Evolutionary conservation across 2,797 vertebrate species (phyloP).

Genomic region (Trematomus bernacchii): DNA sequence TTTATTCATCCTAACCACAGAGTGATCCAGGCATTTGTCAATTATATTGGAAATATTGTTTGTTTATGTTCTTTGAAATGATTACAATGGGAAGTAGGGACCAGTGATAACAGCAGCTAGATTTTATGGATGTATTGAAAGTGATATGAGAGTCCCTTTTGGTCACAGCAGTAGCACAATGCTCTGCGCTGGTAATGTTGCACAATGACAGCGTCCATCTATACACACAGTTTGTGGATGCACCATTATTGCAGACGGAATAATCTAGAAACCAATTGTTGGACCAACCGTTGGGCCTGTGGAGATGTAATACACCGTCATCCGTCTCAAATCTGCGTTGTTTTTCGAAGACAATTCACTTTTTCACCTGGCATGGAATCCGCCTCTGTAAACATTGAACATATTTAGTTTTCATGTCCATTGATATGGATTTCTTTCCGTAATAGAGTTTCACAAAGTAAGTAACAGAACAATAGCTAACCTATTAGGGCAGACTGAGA

Average conservation of each 20-base stretch:
- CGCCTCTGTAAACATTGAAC: slow-evolving; percentile 14
- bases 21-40: background rate
- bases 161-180: background rate
- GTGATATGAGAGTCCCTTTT: background rate
- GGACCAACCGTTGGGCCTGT: slow-evolving; percentile 14
- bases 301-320: slow-evolving; percentile 14
- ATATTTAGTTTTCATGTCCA: slow-evolving; percentile 22
- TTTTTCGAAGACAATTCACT: slow-evolving; percentile 28
- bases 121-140: background rate
- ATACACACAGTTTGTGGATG: background rate
- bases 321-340: slow-evolving; percentile 11
- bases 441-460: slow-evolving; percentile 26
- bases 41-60: background rate
- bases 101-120: background rate
- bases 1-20: background rate
- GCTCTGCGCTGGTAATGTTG: background rate
- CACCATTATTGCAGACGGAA: slow-evolving; percentile 14
- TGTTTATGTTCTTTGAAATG: background rate
- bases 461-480: background rate
- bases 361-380: slow-evolving; percentile 32
- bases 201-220: background rate
- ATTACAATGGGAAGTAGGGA: background rate
- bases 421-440: slow-evolving; percentile 17
- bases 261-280: background rate
- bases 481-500: too few relatives aligned